Evolutionary conservation across 2,113 vertebrate species (phyloP).

Genomic region (Centropus bengalensis): DNA sequence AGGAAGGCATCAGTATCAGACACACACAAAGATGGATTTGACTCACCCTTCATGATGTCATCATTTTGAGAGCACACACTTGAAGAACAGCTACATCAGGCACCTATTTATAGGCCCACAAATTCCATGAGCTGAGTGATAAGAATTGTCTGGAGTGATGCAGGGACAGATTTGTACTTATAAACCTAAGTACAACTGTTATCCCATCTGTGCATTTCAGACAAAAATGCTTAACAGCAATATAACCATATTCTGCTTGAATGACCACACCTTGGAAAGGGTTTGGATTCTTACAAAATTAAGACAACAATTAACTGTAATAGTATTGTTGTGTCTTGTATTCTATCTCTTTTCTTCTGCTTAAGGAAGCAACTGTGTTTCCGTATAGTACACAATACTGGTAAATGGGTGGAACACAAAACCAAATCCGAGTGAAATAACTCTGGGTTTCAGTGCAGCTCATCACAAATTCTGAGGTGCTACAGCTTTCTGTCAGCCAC

Average conservation of each 20-base stretch:
- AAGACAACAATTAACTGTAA: not conserved
- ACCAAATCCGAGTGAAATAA: not conserved
- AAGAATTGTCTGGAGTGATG: not conserved
- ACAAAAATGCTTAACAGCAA: not conserved
- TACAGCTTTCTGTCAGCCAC: not conserved
- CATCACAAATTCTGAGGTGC: not conserved
- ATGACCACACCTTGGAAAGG: not conserved
- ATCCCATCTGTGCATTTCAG: not conserved
- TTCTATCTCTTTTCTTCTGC: not conserved
- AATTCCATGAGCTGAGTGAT: not conserved
- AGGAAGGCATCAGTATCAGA: not conserved
- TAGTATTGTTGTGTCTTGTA: not conserved
- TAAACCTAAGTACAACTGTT: not conserved
- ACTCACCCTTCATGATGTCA: not conserved
- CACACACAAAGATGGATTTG: not conserved
- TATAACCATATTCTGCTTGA: not conserved
- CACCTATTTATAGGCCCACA: not conserved
- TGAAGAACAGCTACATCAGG: not conserved
- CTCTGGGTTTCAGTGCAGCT: not conserved
- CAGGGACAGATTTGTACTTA: not conserved
- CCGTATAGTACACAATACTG: not conserved
- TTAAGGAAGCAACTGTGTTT: not conserved
- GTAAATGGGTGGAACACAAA: not conserved
- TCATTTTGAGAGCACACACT: not conserved
- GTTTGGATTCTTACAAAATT: not conserved